phyloP scores from a whole-genome alignment of 2,797 vertebrate species.

The Cetoscarus ocellatus region DNA sequence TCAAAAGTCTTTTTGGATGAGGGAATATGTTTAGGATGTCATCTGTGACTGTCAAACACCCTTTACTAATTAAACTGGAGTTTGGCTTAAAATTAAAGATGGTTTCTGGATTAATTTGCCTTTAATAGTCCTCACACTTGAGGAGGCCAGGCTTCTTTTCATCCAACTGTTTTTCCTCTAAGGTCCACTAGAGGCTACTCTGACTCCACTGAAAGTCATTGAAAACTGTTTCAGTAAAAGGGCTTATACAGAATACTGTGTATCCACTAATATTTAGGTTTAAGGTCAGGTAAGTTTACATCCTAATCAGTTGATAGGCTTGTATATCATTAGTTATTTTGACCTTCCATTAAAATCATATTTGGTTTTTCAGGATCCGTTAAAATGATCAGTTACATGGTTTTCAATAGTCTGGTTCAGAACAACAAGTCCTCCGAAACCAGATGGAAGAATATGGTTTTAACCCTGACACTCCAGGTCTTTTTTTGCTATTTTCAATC shows the following conservation, averaged over 20 bases:
- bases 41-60: no score
- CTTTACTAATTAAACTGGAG: no score
- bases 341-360: not conserved
- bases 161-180: not conserved
- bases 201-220: not conserved
- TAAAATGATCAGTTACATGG: not conserved
- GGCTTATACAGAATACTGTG: not conserved
- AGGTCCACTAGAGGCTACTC: conserved; percentile 4
- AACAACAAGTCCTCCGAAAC: not conserved
- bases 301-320: not conserved
- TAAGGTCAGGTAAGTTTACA: not conserved
- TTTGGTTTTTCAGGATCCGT: not conserved
- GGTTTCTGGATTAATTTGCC: not conserved
- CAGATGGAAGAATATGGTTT: no score
- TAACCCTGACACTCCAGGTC: no score
- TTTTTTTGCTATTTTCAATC: no score
- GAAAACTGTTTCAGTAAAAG: no score
- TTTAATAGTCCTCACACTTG: no score
- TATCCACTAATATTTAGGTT: no score
- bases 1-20: not conserved
- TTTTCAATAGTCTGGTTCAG: not conserved
- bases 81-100: not conserved
- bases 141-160: not conserved
- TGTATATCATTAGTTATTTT: no score
- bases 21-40: no score